Evolutionary conservation across 1,140 invertebrate species (phyloP), one percentile per base, ranked within the genome.

Genomic region (Muscidifurax raptorellus): DNA sequence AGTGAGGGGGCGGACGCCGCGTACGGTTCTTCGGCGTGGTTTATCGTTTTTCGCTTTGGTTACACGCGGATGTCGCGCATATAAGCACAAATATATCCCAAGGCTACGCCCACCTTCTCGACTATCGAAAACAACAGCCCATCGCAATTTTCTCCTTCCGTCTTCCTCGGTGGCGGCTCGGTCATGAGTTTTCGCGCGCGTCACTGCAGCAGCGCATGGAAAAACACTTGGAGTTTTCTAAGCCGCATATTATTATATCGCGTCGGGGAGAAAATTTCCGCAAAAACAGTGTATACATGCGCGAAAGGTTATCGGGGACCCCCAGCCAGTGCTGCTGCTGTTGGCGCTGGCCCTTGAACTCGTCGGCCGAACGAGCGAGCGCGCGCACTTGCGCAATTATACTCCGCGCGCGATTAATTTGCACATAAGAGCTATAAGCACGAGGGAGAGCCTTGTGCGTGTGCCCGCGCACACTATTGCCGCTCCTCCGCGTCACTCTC

Each of bases 271-370:
- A 87, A 89, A 88, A 36, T 89, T 89, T 83, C 85, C 80, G 75
- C 47, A 67, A 66, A 81, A 85, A 67, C 15, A 52, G n/a, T 15
- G 27, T 36, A 76, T 66, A 10, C 3, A 25, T 22, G n/a, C 32
- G 72, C 40, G 22, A 6, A 47, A 67, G 78, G 86, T 88, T 88
- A 89, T 90, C 89, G 40, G 36, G 25, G 88, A 89, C 88, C 89
- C 86, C 88, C 89, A 83, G 82, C 85, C 79, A 80, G 32, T 13
- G 13, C 6, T 40, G 5, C 32, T 32, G 5, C 44, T 47, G 18
- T 12, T 52, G 15, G 47, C 47, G 82, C 74, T 75, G 85, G 88
- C 47, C 84, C 86, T 82, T 88, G 69, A 88, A 88, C 85, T 81
- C 76, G 32, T 27, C 36, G 22, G 72, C 36, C 18, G 72, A 75